Evolutionary conservation across 1,140 invertebrate genomes (phyloP), one percentile per base, ranked within the genome.

Genomic region (Polyergus mexicanus): DNA sequence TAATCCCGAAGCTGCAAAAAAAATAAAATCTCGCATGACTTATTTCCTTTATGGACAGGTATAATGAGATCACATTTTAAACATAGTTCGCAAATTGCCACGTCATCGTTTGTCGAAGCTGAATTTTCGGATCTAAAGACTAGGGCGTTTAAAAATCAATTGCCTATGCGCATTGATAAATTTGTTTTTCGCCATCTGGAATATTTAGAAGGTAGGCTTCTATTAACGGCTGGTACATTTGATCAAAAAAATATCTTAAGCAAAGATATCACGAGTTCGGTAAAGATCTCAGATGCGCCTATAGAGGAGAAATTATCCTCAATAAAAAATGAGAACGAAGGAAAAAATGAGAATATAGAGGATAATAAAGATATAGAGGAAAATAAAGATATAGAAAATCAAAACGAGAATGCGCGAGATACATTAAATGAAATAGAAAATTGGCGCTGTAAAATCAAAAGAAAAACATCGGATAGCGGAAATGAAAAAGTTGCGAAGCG

Each of bases 401-500:
- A 60, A 66, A 51, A 87, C 16, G 81, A 54, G 11, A 51, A 16
- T 58, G n/a, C n/a, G n/a, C 54, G n/a, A 58, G 22, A 7, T 28
- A 32, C 75, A 44, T 75, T 86, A 76, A 66, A 68, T 63, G 76
- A 68, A 71, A 83, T 62, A 51, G 51, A 86, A 78, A 77, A 84
- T 62, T 76, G 87, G 25, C 68, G 71, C 2, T 83, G 75, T 47
- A 56, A 77, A 47, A 84, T 80, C 44, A 81, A 88, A 62, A 51
- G 75, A 56, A 81, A 88, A 60, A 51, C 13, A 47, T 44, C 77
- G 1, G 2, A 32, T 32, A 1, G 32, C 0, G 56, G 1, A 35
- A 60, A 54, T 2, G 22, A 41, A 11, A 13, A 41, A 0, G n/a
- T 60, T 35, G 4, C 56, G 8, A 41, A 86, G 16, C 19, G 69